Evolutionary conservation across 2,888 invertebrate genomes (phyloP).

Genomic region (Conus canariensis): DNA sequence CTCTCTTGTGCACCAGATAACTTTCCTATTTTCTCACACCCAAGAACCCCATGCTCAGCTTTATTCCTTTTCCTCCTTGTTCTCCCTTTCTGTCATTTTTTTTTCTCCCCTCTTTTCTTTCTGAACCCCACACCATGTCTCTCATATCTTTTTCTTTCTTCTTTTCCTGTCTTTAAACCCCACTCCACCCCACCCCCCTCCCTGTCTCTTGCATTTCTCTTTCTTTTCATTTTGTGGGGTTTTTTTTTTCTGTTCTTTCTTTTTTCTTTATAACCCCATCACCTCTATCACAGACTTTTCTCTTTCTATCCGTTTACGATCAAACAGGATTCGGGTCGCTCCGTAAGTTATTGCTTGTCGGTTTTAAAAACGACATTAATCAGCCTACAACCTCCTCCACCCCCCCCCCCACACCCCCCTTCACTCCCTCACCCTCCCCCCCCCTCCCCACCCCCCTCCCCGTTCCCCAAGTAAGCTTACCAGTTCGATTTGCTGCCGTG

Average conservation of each 20-base stretch:
- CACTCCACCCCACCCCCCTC: not conserved
- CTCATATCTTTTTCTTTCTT: not conserved
- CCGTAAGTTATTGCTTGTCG: slow-evolving; percentile 33
- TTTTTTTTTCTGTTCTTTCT: not conserved
- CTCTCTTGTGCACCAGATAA: no score
- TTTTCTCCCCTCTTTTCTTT: not conserved
- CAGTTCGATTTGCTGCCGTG: not conserved
- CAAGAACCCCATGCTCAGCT: not conserved
- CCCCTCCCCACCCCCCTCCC: not conserved
- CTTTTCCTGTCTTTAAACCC: not conserved
- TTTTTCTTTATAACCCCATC: not conserved
- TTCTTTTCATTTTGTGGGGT: not conserved
- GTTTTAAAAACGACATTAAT: slow-evolving; percentile 30
- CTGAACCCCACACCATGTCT: not conserved
- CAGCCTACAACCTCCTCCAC: not conserved
- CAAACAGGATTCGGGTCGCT: slow-evolving; percentile 18
- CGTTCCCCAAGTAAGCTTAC: no score
- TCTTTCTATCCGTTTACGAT: slow-evolving; percentile 23
- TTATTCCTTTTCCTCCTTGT: not conserved
- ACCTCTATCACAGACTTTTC: slow-evolving; percentile 19
- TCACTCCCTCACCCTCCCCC: not conserved
- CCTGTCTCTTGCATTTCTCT: not conserved
- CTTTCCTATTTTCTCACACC: not conserved
- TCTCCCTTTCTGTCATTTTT: slow-evolving; percentile 9
- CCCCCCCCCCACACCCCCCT: not conserved